Evolutionary conservation across 1,140 invertebrate species (phyloP).

Genomic region (Paracyclopina nana): DNA sequence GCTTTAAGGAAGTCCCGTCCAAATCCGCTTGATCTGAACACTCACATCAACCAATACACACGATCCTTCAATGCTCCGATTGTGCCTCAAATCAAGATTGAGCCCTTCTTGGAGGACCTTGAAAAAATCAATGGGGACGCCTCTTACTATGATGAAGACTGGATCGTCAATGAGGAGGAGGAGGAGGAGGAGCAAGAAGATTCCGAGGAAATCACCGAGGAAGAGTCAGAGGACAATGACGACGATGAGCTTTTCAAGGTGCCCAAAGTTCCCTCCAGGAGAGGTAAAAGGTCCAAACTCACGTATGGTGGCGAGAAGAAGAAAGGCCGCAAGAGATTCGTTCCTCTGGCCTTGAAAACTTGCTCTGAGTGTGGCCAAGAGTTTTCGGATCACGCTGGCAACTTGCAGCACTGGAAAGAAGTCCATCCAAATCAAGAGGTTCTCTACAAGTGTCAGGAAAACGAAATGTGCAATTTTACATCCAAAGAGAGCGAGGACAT

Average conservation of each 20-base stretch:
- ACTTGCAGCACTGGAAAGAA: neutral
- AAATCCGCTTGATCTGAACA: neutral
- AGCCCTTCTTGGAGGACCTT: no score
- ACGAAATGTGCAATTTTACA: neutral
- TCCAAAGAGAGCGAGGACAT: neutral
- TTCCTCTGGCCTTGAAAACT: neutral
- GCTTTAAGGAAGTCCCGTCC: neutral
- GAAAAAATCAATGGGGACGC: no score
- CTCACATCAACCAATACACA: neutral
- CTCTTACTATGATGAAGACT: no score
- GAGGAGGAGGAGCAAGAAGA: no score
- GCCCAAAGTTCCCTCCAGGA: no score
- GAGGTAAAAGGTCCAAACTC: no score
- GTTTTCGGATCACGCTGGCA: neutral
- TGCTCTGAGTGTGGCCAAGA: neutral
- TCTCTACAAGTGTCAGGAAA: neutral
- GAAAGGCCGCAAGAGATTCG: neutral
- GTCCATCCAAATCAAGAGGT: neutral
- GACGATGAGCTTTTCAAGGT: no score
- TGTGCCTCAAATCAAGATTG: conserved; percentile 3
- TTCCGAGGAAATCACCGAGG: no score
- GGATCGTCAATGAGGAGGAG: no score
- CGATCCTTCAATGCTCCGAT: conserved; percentile 1
- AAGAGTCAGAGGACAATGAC: no score
- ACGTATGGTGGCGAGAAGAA: neutral